Evolutionary conservation across 2,797 vertebrate species (phyloP).

Genomic region (Taenioides sp.): DNA sequence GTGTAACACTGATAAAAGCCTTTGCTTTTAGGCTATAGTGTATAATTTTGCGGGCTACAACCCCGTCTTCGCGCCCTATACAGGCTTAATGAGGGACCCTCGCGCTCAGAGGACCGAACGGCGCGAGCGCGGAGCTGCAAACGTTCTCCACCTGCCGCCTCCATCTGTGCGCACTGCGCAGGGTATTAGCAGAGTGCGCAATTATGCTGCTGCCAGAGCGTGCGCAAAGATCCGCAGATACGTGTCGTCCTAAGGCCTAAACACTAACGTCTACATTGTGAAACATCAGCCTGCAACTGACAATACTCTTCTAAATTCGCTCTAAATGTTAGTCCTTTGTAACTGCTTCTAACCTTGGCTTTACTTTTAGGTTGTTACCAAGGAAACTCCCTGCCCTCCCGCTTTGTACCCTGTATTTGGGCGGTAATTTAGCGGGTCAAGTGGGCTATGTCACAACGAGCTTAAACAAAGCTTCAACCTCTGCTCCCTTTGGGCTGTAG

Average conservation of each 20-base stretch:
- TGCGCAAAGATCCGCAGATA: constrained; percentile 1
- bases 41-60: background rate
- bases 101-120: constrained; percentile 57
- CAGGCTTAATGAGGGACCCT: constrained; percentile 20
- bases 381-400: constrained; percentile 60
- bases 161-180: constrained; percentile 62
- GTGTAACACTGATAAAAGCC: too few relatives aligned
- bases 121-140: constrained; percentile 55
- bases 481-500: constrained; percentile 4
- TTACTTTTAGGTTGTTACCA: constrained; percentile 57
- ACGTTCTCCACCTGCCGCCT: constrained; percentile 67
- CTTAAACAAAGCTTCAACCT: constrained; percentile 40
- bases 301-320: background rate
- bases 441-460: constrained; percentile 46
- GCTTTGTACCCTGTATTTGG: constrained; percentile 60
- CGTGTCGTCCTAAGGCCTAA: background rate
- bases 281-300: background rate
- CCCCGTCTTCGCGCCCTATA: background rate
- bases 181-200: constrained; percentile 17
- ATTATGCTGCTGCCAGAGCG: too few relatives aligned
- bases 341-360: background rate
- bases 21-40: background rate
- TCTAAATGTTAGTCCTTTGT: background rate
- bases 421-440: constrained; percentile 65
- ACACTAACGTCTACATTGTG: background rate